Evolutionary conservation across 2,888 invertebrate species (phyloP).

Genomic region (Agrotis puta): DNA sequence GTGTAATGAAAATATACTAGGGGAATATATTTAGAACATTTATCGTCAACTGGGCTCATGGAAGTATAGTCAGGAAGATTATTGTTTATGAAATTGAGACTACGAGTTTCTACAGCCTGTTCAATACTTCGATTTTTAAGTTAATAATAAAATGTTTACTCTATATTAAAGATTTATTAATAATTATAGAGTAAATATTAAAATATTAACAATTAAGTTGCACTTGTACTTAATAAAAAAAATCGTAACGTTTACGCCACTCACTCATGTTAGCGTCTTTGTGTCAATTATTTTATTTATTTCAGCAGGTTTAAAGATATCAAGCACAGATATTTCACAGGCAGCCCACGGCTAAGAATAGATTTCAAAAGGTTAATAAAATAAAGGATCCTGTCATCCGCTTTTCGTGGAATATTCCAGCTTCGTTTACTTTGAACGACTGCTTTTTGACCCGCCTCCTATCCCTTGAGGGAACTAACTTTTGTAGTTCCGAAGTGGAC

Average conservation of each 20-base stretch:
- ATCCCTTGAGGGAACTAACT: conserved; percentile 4
- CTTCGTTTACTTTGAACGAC: not conserved
- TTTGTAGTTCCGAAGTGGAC: conserved; percentile 13
- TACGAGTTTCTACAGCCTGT: not conserved
- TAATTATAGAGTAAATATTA: no score
- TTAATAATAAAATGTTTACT: no score
- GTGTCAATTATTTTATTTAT: no score
- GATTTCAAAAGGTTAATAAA: not conserved
- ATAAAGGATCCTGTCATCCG: not conserved
- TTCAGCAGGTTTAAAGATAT: no score
- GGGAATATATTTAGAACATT: not conserved
- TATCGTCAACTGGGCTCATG: not conserved
- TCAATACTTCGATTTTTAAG: not conserved
- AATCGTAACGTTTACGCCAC: no score
- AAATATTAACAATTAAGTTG: no score
- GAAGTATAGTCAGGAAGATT: not conserved
- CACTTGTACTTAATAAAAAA: no score
- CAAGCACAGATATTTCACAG: not conserved
- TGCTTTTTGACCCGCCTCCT: not conserved
- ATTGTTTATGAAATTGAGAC: not conserved
- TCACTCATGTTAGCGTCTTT: no score
- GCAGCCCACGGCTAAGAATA: not conserved
- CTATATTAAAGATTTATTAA: no score
- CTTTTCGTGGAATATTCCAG: conserved; percentile 5
- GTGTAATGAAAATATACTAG: not conserved